Conservation (phyloP, 2,888 invertebrate genomes). For the Scaptomyza reducta region DNA sequence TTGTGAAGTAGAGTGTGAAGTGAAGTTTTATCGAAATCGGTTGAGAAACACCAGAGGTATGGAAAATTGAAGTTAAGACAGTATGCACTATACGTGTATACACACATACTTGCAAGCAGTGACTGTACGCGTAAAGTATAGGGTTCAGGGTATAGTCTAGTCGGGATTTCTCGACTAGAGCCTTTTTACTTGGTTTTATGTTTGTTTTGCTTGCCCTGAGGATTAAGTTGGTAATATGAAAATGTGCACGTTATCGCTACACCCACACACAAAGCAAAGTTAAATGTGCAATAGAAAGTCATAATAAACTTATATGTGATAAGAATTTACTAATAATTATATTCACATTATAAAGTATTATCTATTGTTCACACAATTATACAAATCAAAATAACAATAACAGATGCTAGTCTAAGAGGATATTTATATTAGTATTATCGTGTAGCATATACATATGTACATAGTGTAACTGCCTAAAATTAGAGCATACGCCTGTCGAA, state of each 20-base stretch:
- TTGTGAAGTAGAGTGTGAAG: too few species aligned
- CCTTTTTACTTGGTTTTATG: constrained; percentile 40
- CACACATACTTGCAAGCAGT: too few species aligned
- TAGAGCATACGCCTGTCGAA: constrained; percentile 11
- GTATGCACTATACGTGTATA: too few species aligned
- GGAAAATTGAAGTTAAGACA: too few species aligned
- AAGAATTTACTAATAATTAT: constrained; percentile 73
- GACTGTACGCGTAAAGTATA: too few species aligned
- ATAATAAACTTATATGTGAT: constrained; percentile 73
- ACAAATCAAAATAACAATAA: constrained; percentile 22
- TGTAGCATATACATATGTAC: not conserved
- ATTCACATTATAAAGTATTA: constrained; percentile 60
- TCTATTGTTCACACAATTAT: constrained; percentile 20
- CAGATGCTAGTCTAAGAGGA: constrained; percentile 13
- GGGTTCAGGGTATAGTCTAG: too few species aligned
- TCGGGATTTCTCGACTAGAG: too few species aligned
- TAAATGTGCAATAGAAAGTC: constrained; percentile 48
- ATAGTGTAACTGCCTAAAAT: constrained; percentile 1
- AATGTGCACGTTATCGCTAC: constrained; percentile 29
- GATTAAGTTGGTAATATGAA: constrained; percentile 64
- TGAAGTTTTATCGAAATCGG: too few species aligned
- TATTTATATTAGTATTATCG: constrained; percentile 5
- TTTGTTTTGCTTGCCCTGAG: constrained; percentile 64
- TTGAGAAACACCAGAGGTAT: too few species aligned
- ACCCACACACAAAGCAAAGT: constrained; percentile 15